Evolutionary conservation across 2,888 invertebrate genomes (phyloP).

Genomic region (Adelognathus sp.): DNA sequence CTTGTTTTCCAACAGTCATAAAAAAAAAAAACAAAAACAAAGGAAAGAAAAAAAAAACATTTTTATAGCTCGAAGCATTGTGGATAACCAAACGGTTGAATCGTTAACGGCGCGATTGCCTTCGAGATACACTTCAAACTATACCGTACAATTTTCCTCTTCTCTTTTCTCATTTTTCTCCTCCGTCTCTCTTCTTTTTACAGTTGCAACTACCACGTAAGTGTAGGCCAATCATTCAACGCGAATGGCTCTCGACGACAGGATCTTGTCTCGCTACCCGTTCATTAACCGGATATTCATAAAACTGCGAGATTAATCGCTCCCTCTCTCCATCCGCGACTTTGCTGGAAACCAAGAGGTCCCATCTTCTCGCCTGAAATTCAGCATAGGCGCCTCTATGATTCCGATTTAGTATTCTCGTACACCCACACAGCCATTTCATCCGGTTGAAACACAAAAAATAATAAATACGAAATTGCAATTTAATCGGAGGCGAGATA

Average conservation of each 20-base stretch:
- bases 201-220: background rate
- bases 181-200: background rate
- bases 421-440: background rate
- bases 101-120: background rate
- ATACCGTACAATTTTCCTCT: background rate
- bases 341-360: background rate
- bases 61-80: constrained; percentile 7
- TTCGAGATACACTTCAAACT: background rate
- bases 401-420: background rate
- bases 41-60: too few species aligned
- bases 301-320: constrained; percentile 33
- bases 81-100: background rate
- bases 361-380: background rate
- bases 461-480: constrained; percentile 1
- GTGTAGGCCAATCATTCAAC: constrained; percentile 20
- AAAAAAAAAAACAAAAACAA: too few species aligned
- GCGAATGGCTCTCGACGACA: constrained; percentile 21
- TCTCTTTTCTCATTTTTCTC: background rate
- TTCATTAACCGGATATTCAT: constrained; percentile 29
- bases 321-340: background rate
- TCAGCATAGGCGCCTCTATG: background rate
- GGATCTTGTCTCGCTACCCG: constrained; percentile 7
- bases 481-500: background rate
- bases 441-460: background rate
- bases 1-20: constrained; percentile 6